Evolutionary conservation across 2,888 invertebrate species (phyloP).

Genomic region (Hyppa rectilinea): DNA sequence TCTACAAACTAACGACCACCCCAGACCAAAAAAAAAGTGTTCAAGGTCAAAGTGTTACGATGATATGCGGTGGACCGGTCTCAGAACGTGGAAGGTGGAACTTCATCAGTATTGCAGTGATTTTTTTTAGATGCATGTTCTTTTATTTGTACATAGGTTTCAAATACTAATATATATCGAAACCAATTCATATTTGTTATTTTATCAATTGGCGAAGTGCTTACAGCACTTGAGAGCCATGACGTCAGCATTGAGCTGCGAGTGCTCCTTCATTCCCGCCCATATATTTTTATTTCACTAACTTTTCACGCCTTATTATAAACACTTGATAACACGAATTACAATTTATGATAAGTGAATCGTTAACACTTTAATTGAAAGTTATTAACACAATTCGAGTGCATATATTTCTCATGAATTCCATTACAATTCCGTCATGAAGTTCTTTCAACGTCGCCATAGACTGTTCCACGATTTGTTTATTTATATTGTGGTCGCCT

Average conservation of each 20-base stretch:
- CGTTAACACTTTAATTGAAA: conserved; percentile 61
- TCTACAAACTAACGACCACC: too few species aligned
- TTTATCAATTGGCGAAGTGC: background rate
- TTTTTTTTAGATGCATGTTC: background rate
- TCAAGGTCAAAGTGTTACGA: background rate
- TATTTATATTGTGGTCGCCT: conserved; percentile 89
- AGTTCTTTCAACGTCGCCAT: conserved; percentile 81
- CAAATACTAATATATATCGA: background rate
- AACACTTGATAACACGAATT: conserved; percentile 56
- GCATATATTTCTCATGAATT: conserved; percentile 81
- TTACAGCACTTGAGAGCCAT: conserved; percentile 20
- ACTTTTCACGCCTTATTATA: conserved; percentile 52
- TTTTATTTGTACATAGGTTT: background rate
- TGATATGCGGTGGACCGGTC: background rate
- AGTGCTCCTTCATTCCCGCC: conserved; percentile 15
- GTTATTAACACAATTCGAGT: conserved; percentile 69
- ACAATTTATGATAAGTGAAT: conserved; percentile 60
- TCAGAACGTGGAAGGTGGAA: background rate
- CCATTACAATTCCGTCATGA: conserved; percentile 82
- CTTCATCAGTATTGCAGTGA: background rate
- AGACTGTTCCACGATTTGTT: conserved; percentile 84
- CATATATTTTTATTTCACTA: conserved; percentile 33
- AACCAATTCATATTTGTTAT: background rate
- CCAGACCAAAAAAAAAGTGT: too few species aligned
- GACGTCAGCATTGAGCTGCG: conserved; percentile 24